Evolutionary conservation across 2,797 vertebrate species (phyloP).

Genomic region (Chaunax sp.): DNA sequence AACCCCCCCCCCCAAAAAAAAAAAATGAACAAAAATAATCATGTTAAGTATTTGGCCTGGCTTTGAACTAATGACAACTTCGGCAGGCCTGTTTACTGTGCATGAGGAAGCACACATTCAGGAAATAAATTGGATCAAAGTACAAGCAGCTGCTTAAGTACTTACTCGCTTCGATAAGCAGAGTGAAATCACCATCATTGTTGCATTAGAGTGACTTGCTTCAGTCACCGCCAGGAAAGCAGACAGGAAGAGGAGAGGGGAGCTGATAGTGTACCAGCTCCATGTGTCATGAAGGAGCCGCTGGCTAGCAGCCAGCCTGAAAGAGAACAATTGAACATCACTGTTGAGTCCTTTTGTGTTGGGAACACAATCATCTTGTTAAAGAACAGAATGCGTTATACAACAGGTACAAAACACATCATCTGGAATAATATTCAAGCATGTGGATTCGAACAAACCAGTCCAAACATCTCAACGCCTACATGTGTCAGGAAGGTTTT

Average conservation of each 20-base stretch:
- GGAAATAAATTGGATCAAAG: conserved; percentile 87
- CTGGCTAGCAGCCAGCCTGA: conserved; percentile 80
- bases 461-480: conserved; percentile 21
- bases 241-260: conserved; percentile 84
- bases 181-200: conserved; percentile 86
- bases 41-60: conserved; percentile 79
- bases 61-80: conserved; percentile 79
- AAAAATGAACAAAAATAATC: conserved; percentile 78
- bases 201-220: conserved; percentile 83
- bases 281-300: conserved; percentile 85
- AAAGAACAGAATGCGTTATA: conserved; percentile 79
- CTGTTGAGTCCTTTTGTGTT: conserved; percentile 79
- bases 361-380: conserved; percentile 85
- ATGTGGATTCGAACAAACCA: conserved; percentile 44
- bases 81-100: conserved; percentile 83
- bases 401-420: conserved; percentile 82
- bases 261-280: conserved; percentile 82
- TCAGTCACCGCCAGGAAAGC: conserved; percentile 82
- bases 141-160: conserved; percentile 84
- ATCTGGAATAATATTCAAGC: conserved; percentile 76
- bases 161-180: conserved; percentile 85
- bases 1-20: conserved; percentile 29
- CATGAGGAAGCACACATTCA: conserved; percentile 84
- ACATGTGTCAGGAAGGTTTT: conserved; percentile 11
- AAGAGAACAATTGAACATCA: conserved; percentile 83